These are phyloP conservation scores for Drusus annulatus DNA, from an alignment of 1,140 invertebrate species.

Conservation along the genomic window DNA sequence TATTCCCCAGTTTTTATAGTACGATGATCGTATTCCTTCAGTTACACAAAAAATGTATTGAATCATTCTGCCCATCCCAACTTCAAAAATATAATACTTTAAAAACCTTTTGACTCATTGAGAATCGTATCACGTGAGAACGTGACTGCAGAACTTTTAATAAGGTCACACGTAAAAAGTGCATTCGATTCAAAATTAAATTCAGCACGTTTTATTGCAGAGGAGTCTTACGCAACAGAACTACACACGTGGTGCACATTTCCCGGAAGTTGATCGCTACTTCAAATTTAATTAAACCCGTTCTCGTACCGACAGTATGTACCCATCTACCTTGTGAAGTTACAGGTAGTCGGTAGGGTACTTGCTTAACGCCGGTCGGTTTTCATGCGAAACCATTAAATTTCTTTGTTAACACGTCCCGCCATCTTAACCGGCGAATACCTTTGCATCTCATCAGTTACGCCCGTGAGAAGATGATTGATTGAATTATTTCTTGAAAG, in stretches of 20 bases:
- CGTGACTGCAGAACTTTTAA: neutral
- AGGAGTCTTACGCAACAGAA: neutral
- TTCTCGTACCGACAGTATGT: neutral
- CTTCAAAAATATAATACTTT: too few species aligned
- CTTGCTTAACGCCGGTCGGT: neutral
- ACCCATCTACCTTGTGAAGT: too few species aligned
- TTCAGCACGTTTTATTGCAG: neutral
- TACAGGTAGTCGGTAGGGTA: neutral
- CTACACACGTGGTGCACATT: neutral
- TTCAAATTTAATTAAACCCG: slow-evolving; percentile 20
- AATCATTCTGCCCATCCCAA: too few species aligned
- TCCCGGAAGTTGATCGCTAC: slow-evolving; percentile 4
- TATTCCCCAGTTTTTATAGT: too few species aligned
- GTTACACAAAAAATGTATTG: too few species aligned
- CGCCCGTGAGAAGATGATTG: too few species aligned
- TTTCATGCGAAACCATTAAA: slow-evolving; percentile 14
- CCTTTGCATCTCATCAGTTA: too few species aligned
- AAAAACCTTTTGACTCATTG: too few species aligned
- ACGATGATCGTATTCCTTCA: too few species aligned
- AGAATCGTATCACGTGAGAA: too few species aligned
- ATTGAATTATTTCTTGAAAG: too few species aligned
- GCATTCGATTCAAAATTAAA: neutral
- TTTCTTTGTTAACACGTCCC: neutral
- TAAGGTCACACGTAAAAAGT: neutral
- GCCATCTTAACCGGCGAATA: too few species aligned